Conservation (phyloP, 1,140 invertebrate genomes). For the Drosophila pectinifera region DNA sequence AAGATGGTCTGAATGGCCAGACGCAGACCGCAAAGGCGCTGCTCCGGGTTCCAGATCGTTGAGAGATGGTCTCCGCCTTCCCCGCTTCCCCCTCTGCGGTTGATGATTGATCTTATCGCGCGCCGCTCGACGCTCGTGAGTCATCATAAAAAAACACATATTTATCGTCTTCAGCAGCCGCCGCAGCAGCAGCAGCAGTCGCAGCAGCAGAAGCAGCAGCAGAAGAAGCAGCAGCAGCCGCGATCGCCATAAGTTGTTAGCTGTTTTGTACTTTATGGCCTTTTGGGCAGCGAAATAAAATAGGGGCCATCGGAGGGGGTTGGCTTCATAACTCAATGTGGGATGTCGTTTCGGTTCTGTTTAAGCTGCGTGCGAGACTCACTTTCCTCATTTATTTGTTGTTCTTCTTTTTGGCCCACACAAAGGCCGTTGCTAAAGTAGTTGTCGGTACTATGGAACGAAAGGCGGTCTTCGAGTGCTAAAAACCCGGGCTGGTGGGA, state of each 20-base stretch:
- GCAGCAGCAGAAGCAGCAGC: slow-evolving; percentile 36
- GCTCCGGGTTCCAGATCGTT: slow-evolving; percentile 29
- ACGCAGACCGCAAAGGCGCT: slow-evolving; percentile 42
- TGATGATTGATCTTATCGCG: slow-evolving; percentile 81
- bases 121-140: slow-evolving; percentile 55
- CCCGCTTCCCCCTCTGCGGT: slow-evolving; percentile 34
- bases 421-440: slow-evolving; percentile 64
- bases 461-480: slow-evolving; percentile 1
- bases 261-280: slow-evolving; percentile 76
- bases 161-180: slow-evolving; percentile 60
- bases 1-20: slow-evolving; percentile 43
- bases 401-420: slow-evolving; percentile 43
- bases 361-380: slow-evolving; percentile 65
- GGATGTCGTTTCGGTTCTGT: slow-evolving; percentile 50
- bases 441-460: slow-evolving; percentile 42
- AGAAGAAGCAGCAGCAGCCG: slow-evolving; percentile 56
- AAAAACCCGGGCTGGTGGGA: slow-evolving; percentile 16
- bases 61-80: slow-evolving; percentile 22
- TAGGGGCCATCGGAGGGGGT: slow-evolving; percentile 35
- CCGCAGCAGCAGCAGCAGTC: slow-evolving; percentile 14
- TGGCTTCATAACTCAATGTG: slow-evolving; percentile 78
- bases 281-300: slow-evolving; percentile 50
- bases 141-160: slow-evolving; percentile 68
- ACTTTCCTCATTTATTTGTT: slow-evolving; percentile 48
- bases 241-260: slow-evolving; percentile 73